A percentile compares a stretch with the other conserved stretches of the same genome.
These are phyloP conservation scores for Triplophysa dalaica DNA, from an alignment of 2,113 vertebrate genomes.

Conservation along the genomic window DNA sequence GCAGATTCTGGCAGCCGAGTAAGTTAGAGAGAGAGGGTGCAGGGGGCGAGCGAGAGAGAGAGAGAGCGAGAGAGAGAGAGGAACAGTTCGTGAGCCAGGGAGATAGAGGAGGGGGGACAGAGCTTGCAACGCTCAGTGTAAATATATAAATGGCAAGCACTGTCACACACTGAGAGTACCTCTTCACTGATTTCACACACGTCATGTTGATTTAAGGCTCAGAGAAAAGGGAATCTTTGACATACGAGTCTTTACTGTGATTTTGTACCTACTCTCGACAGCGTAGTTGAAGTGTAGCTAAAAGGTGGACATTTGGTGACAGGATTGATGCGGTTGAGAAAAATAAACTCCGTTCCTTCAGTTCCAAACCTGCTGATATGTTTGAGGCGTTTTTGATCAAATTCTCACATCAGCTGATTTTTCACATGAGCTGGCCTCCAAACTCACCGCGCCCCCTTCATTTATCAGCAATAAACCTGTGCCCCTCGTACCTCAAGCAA, in stretches of 20 bases:
- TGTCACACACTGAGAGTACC: conserved; percentile 57
- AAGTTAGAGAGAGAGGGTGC: conserved; percentile 40
- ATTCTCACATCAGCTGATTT: conserved; percentile 49
- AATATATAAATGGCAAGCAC: conserved; percentile 58
- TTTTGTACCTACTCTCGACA: conserved; percentile 34
- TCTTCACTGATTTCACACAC: conserved; percentile 57
- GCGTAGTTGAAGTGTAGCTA: conserved; percentile 15
- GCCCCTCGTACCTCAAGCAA: not conserved
- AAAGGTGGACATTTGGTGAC: conserved; percentile 26
- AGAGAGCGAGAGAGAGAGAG: conserved; percentile 37
- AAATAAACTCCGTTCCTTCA: not conserved
- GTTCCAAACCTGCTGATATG: not conserved
- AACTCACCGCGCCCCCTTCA: conserved; percentile 22
- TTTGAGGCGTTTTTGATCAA: not conserved
- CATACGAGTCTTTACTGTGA: conserved; percentile 33
- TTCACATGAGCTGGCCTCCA: conserved; percentile 50
- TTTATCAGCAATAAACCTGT: conserved; percentile 22
- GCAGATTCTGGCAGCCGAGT: conserved; percentile 49
- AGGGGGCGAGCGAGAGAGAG: conserved; percentile 25
- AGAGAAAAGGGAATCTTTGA: conserved; percentile 37
- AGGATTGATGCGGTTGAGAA: conserved; percentile 4
- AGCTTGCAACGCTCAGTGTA: conserved; percentile 53
- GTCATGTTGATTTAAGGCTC: conserved; percentile 52
- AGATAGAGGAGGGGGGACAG: conserved; percentile 37
- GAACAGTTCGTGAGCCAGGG: conserved; percentile 51